phyloP scores from a whole-genome alignment of 92 coral and sea anemone species.

The Actinernus sp. region DNA sequence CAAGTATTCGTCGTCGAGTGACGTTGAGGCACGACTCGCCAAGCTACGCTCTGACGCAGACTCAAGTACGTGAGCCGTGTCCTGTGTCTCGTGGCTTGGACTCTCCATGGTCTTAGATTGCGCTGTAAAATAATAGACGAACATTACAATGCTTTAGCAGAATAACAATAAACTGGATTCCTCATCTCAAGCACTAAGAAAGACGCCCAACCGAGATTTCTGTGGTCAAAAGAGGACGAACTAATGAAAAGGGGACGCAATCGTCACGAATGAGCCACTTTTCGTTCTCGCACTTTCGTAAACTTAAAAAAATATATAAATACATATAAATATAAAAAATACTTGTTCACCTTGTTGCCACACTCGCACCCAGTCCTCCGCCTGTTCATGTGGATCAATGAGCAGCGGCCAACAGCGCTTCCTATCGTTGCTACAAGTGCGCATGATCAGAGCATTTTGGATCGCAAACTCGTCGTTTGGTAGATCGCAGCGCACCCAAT shows the following conservation, averaged over 20 bases:
- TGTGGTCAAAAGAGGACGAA: no score
- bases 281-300: background rate
- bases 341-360: constrained; percentile 63
- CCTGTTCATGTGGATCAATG: constrained; percentile 92
- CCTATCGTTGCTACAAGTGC: constrained; percentile 73
- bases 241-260: no score
- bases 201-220: no score
- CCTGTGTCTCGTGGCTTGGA: no score
- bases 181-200: no score
- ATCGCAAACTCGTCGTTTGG: constrained; percentile 75
- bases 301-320: no score
- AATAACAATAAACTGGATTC: no score
- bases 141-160: no score
- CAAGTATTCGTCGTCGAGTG: background rate
- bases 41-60: no score
- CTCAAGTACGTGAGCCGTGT: no score
- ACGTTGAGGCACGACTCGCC: background rate
- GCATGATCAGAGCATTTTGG: constrained; percentile 87
- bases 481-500: constrained; percentile 82
- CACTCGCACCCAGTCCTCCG: constrained; percentile 91
- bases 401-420: constrained; percentile 90
- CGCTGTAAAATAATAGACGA: no score
- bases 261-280: background rate
- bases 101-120: no score
- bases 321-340: background rate